Percentiles rank a stretch among this genome's conserved stretches.
Evolutionary conservation across 2,888 invertebrate genomes (phyloP).

Genomic region (Cosmia pyralina): DNA sequence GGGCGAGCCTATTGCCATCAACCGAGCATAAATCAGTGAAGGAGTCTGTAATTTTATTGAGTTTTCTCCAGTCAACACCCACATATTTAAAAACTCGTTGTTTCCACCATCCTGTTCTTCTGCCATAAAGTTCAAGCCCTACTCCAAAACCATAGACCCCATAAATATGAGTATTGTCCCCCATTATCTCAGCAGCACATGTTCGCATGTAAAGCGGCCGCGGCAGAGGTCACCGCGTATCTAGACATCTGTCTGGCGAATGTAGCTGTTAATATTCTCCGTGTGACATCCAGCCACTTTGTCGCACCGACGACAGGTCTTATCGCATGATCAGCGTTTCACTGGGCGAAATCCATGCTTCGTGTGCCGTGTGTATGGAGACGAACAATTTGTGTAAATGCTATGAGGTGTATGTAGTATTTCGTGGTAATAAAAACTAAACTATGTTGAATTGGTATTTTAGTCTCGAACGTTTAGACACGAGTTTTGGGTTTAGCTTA

Average conservation of each 20-base stretch:
- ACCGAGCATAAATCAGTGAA: too few species aligned
- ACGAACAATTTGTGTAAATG: conserved; percentile 18
- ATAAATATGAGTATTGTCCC: conserved; percentile 43
- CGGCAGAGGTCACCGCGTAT: conserved; percentile 62
- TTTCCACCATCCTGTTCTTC: not conserved
- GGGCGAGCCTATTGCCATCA: too few species aligned
- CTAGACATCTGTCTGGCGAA: conserved; percentile 73
- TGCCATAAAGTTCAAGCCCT: not conserved
- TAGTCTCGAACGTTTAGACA: not conserved
- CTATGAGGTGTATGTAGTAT: not conserved
- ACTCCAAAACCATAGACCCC: not conserved
- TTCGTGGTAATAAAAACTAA: not conserved
- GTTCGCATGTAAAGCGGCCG: conserved; percentile 42
- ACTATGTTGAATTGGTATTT: not conserved
- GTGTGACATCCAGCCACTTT: conserved; percentile 70
- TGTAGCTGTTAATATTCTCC: conserved; percentile 78
- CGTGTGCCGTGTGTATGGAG: conserved; percentile 18
- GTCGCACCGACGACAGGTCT: conserved; percentile 66
- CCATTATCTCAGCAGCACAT: conserved; percentile 45
- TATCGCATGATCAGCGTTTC: conserved; percentile 71
- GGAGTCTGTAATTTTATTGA: not conserved
- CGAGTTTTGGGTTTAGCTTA: not conserved
- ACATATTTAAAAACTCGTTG: not conserved
- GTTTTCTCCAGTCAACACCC: not conserved
- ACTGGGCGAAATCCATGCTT: conserved; percentile 65